Conservation (phyloP, 2,113 vertebrate genomes). For the Polyodon spathula region DNA sequence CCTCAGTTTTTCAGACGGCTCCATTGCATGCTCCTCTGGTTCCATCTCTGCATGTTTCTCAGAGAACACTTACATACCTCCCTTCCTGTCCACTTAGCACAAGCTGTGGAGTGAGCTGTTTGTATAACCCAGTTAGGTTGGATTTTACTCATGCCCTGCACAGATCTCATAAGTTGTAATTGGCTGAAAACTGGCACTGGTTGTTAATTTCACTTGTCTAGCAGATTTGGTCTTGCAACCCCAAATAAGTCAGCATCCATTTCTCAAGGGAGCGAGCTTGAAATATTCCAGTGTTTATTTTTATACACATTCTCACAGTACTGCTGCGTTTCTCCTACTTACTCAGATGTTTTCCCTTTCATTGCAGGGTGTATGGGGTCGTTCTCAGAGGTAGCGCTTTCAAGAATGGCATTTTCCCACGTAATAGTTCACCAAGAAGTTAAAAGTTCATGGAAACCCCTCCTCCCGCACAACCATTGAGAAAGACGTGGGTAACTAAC, state of each 20-base stretch:
- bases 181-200: constrained; percentile 37
- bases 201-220: constrained; percentile 61
- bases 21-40: too few relatives aligned
- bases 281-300: constrained; percentile 83
- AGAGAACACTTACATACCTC: too few relatives aligned
- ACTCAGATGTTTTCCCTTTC: constrained; percentile 68
- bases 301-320: constrained; percentile 72
- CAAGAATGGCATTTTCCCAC: constrained; percentile 79
- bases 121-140: constrained; percentile 37
- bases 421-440: constrained; percentile 63
- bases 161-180: constrained; percentile 2
- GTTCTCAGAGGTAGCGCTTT: constrained; percentile 77
- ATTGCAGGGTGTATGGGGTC: constrained; percentile 63
- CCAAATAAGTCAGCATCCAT: constrained; percentile 55
- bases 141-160: constrained; percentile 20
- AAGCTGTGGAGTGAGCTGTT: constrained; percentile 14
- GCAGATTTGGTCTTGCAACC: constrained; percentile 52
- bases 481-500: constrained; percentile 7
- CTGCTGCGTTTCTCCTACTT: constrained; percentile 65
- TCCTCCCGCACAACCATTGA: constrained; percentile 9
- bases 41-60: too few relatives aligned
- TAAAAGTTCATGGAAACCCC: constrained; percentile 64
- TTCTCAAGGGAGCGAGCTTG: constrained; percentile 57
- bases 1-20: too few relatives aligned
- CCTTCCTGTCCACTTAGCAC: neutral